These are phyloP conservation scores for Sparus aurata DNA, from an alignment of 2,797 vertebrate genomes.

Conservation along the genomic window DNA sequence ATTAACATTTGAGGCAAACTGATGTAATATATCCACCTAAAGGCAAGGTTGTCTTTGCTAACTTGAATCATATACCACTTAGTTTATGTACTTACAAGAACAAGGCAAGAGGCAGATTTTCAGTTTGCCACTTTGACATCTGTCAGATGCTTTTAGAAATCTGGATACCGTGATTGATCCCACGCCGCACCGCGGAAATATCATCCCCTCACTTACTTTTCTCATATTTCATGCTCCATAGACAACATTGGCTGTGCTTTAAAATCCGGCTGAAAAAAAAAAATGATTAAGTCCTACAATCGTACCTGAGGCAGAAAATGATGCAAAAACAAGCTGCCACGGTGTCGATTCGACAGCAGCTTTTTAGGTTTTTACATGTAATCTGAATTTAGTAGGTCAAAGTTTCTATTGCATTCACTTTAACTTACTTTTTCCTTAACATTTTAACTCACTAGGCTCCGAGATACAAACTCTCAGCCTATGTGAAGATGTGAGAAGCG, in stretches of 20 bases:
- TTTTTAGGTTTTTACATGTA: neutral
- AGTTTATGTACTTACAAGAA: slow-evolving; percentile 2
- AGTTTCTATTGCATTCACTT: neutral
- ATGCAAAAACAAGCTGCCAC: neutral
- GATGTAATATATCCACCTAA: slow-evolving; percentile 12
- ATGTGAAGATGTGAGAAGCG: neutral
- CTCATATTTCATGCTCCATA: slow-evolving; percentile 9
- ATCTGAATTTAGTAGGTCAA: slow-evolving; percentile 1
- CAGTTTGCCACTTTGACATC: neutral
- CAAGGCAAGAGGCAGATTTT: neutral
- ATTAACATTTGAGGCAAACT: slow-evolving; percentile 28
- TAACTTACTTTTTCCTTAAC: neutral
- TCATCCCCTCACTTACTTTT: slow-evolving; percentile 15
- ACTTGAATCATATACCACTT: neutral
- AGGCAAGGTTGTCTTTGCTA: neutral
- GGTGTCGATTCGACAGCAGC: neutral
- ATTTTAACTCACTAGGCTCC: too few species aligned
- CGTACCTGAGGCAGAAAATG: neutral
- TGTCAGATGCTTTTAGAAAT: slow-evolving; percentile 16
- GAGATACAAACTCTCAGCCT: neutral
- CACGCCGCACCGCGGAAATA: neutral
- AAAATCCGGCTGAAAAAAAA: slow-evolving; percentile 4
- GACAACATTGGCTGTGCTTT: neutral
- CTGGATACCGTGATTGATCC: slow-evolving; percentile 9
- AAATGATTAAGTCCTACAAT: slow-evolving; percentile 9